Evolutionary conservation across 2,888 invertebrate species (phyloP), one percentile per base, ranked within the genome.

Genomic region (Drymonia ruficornis): DNA sequence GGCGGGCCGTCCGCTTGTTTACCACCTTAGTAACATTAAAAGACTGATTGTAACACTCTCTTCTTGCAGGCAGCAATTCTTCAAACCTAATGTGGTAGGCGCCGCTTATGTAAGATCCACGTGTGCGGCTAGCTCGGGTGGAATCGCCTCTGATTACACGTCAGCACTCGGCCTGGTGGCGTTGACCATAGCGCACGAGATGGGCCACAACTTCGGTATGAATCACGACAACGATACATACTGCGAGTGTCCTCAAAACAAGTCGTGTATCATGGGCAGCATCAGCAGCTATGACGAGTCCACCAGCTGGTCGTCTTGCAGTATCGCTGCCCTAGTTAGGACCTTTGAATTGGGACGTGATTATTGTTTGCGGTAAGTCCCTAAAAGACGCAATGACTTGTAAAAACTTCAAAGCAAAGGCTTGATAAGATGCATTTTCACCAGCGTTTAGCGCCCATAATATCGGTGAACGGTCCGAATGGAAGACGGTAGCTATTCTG

Each of bases 331-430:
- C 70, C 89, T 99, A 49, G 96, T 97, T 2, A 93, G 97, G 53
- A 97, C 98, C 0, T 98, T 99, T 83, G 97, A 97, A 64, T 96
- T 97, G 65, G 99, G 99, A 16, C 98, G 99, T 97, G 99, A 99
- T 87, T 98, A 98, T 81, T 99, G 99, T 76, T 78, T 96, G 57
- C 87, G 89, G 92, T 93, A 42, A 78, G 76, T 63, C 4, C 15
- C 40, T 15, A 40, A 43, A n/a, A 12, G 23, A 23, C 23, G 0
- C 7, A 23, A 2, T 2, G 23, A 7, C 7, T 6, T 23, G 5
- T 23, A 4, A 5, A 23, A 23, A 23, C 23, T 23, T 23, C 2
- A 23, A n/a, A n/a, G n/a, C n/a, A n/a, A n/a, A n/a, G n/a, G n/a
- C n/a, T n/a, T n/a, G n/a, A n/a, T n/a, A n/a, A n/a, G n/a, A n/a